Base-by-base conservation (phyloP, 2,113 vertebrate genomes). In the Noturus placidus region DNA sequence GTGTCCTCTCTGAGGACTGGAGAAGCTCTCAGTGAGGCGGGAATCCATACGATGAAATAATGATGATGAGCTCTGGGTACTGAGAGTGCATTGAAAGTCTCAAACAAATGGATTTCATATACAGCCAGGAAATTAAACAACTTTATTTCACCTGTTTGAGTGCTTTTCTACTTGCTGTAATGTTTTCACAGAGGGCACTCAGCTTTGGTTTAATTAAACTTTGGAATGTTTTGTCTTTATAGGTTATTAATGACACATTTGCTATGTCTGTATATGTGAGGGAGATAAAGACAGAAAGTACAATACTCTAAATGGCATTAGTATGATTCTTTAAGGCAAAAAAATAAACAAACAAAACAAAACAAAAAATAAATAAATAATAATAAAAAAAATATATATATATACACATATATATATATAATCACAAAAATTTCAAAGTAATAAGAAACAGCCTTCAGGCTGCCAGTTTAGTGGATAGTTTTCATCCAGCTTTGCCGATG, bases 41-140 rank as follows among this genome's bases (percentile, higher is more conserved):
- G 92, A 93, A 93, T 92, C 92, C 91, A 92, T 89, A 92, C 90
- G 93, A 92, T 94, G 92, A 93, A 95, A 94, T 93, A 93, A 95
- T 93, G 92, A 94, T 94, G 92, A 94, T 92, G 84, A 92, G 81
- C 90, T 88, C 63, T 50, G 50, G 93, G 94, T 93, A 93, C 90
- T 72, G 86, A 91, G 93, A 91, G 92, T 94, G 92, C 86, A 84
- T 50, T 74, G 67, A 88, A 88, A 93, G 91, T 90, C 91, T 89
- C 93, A 94, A 95, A 95, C 92, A 95, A 95, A 95, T 95, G 93
- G 93, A 91, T 95, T 95, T 95, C 93, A 95, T 95, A 94, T 95
- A 94, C 81, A 90, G 80, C 84, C 76, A 91, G 92, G 92, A 94
- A 90, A 95, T 95, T 94, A 95, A 95, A 93, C 93, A 94, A 94